Evolutionary conservation across 2,113 vertebrate species (phyloP), one percentile per base, ranked within the genome.

Genomic region (Pluvianellus socialis): DNA sequence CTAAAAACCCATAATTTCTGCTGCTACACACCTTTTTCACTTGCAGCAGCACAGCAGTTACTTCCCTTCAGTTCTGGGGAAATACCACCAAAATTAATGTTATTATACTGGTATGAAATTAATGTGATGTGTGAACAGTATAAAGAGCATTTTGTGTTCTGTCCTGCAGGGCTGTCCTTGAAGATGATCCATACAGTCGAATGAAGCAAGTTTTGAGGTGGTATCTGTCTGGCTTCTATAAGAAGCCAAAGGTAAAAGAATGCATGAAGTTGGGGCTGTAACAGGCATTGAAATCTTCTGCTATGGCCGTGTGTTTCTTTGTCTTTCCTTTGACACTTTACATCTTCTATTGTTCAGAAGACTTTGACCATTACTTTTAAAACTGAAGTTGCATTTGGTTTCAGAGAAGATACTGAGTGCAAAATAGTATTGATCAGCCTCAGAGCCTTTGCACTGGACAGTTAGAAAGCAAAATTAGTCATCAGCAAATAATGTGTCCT

Each of bases 161-260:
- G 6, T 85, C 62, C 55, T 70, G 20, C 97, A 99, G 99, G 97
- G 99, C 99, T 5, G 98, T 97, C 2, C 90, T 97, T 66, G 98
- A 99, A 97, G 99, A 99, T 18, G 98, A 98, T 66, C 97, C 99
- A 2, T 99, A 99, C 88, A 90, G 97, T 81, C 98, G 99, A 61
- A 98, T 99, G 53, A 99, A 99, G 96, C 99, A 99, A 55, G 98
- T 99, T 53, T 91, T 99, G 87, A 98, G 97, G 52, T 99, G 99
- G 99, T 99, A 99, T 94, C 97, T 99, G 95, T 99, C 99, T 1
- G 99, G 99, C 92, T 99, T 99, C 98, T 99, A 99, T 97, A 99
- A 99, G 97, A 99, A 99, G 96, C 99, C 99, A 90, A 99, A 99
- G 98, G 99, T 99, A 95, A 98, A 97, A 40, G 3, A 72, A 74